These are phyloP conservation scores for Prorops nasuta DNA, from an alignment of 1,140 invertebrate species.

Conservation along the genomic window DNA sequence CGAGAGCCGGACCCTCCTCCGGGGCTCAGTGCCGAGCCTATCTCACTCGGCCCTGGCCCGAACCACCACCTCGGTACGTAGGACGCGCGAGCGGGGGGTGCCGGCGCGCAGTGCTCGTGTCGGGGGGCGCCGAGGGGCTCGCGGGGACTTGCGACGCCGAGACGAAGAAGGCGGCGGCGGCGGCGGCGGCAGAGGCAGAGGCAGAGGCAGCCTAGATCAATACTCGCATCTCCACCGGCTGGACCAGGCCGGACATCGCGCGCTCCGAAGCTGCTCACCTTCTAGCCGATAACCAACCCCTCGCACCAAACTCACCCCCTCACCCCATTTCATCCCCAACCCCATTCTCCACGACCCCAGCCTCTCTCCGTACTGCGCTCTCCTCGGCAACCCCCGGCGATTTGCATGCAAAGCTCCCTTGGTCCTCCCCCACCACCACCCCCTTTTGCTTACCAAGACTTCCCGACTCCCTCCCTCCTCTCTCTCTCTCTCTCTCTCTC, in stretches of 20 bases:
- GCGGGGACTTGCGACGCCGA: conserved; percentile 24
- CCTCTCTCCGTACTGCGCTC: no score
- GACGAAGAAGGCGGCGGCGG: conserved; percentile 41
- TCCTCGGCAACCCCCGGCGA: no score
- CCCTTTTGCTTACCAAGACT: conserved; percentile 19
- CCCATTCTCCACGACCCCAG: no score
- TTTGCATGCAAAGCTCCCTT: conserved; percentile 46
- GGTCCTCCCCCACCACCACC: conserved; percentile 31
- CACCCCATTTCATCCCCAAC: conserved; percentile 12
- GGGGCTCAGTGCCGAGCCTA: conserved; percentile 8
- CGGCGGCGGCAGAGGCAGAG: conserved; percentile 36
- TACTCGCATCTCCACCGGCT: conserved; percentile 55
- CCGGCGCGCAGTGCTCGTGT: no score
- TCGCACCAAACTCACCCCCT: conserved; percentile 20
- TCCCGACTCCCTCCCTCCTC: conserved; percentile 9
- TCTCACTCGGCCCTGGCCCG: conserved; percentile 12
- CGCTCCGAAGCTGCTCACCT: conserved; percentile 47
- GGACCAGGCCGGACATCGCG: conserved; percentile 56
- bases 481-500: conserved; percentile 2
- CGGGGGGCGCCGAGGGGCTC: neutral
- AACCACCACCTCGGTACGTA: conserved; percentile 17
- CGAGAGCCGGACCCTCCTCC: conserved; percentile 8
- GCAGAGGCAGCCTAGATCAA: conserved; percentile 54
- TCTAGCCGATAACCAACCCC: conserved; percentile 31
- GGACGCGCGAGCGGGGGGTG: no score